Conservation (phyloP, 2,113 vertebrate genomes). For the Dipodomys merriami region DNA sequence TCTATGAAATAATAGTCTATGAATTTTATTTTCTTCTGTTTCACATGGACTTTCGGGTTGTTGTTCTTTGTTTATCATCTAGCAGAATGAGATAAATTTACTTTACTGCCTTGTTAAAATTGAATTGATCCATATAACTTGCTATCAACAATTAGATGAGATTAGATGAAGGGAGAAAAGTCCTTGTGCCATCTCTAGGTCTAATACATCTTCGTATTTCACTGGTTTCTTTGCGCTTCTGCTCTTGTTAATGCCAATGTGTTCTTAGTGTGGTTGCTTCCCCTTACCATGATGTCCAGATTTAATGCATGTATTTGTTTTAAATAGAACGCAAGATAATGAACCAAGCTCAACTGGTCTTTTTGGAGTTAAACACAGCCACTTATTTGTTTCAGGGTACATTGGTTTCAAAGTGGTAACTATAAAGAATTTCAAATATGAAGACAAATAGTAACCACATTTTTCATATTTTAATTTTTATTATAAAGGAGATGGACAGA, state of each 20-base stretch:
- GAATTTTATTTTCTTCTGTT: background rate
- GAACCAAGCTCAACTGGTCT: accelerated
- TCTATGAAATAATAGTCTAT: too few relatives aligned
- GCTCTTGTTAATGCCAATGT: background rate
- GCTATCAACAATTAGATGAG: too few relatives aligned
- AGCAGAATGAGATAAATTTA: background rate
- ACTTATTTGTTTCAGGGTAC: background rate
- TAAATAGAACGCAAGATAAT: background rate
- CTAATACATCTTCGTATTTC: background rate
- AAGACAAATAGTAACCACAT: too few relatives aligned
- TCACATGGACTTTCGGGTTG: background rate
- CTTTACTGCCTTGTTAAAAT: background rate
- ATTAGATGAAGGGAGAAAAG: background rate
- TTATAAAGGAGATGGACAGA: too few relatives aligned
- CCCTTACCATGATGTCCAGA: background rate
- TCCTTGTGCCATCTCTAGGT: background rate
- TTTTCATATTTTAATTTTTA: too few relatives aligned
- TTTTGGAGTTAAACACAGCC: background rate
- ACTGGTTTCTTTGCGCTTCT: background rate
- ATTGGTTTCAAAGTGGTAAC: too few relatives aligned
- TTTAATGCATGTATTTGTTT: background rate
- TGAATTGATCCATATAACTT: background rate
- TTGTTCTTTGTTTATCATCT: background rate
- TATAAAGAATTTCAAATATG: too few relatives aligned
- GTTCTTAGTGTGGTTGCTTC: background rate